Evolutionary conservation across 2,113 vertebrate genomes (phyloP).

Genomic region (Amblyopsis rosae): DNA sequence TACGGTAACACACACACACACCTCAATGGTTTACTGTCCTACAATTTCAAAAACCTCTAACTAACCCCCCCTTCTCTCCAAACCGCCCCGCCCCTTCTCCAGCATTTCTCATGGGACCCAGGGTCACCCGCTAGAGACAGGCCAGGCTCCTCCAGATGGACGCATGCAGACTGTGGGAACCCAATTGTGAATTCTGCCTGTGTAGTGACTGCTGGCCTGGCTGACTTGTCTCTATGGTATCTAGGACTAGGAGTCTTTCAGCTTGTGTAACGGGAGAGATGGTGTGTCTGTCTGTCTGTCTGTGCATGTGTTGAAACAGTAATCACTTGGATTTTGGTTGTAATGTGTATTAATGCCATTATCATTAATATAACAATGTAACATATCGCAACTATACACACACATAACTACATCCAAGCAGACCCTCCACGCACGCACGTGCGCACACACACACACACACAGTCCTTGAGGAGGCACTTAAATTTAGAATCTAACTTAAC

Average conservation of each 20-base stretch:
- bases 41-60: not conserved
- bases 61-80: conserved; percentile 11
- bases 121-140: conserved; percentile 44
- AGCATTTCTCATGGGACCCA: conserved; percentile 49
- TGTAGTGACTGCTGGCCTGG: conserved; percentile 44
- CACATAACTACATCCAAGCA: not conserved
- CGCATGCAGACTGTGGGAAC: conserved; percentile 54
- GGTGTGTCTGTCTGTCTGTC: not conserved
- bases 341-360: conserved; percentile 1
- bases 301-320: conserved; percentile 11
- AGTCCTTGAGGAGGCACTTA: conserved; percentile 42
- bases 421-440: not conserved
- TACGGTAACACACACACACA: conserved; percentile 2
- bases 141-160: conserved; percentile 21
- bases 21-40: conserved; percentile 23
- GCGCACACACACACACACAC: conserved; percentile 20
- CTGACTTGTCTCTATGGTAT: conserved; percentile 23
- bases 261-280: conserved; percentile 17
- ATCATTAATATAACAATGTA: conserved; percentile 12
- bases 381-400: conserved; percentile 2
- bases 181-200: conserved; percentile 53
- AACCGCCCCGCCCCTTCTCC: not conserved
- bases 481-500: conserved; percentile 34
- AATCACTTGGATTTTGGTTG: conserved; percentile 14
- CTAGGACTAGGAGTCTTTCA: conserved; percentile 19